Evolutionary conservation across 2,113 vertebrate genomes (phyloP).

Genomic region (Picathartes gymnocephalus): DNA sequence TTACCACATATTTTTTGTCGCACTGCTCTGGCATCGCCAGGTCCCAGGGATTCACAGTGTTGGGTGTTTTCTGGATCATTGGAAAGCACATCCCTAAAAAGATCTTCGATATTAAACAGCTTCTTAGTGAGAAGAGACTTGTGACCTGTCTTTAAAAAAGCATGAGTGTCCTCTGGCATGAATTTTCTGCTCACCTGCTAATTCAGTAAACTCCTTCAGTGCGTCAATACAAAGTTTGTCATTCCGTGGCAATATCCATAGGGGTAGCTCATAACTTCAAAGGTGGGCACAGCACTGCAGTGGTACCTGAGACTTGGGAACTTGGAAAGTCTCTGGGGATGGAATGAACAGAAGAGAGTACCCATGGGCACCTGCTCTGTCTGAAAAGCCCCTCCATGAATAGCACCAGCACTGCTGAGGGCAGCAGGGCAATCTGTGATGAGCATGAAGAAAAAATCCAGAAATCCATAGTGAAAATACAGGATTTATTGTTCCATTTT

Average conservation of each 20-base stretch:
- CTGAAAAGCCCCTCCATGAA: neutral
- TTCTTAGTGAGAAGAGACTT: neutral
- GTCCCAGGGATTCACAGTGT: neutral
- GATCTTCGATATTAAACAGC: neutral
- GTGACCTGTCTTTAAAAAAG: neutral
- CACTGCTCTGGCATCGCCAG: neutral
- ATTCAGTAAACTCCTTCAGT: neutral
- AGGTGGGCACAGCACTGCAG: rapidly evolving
- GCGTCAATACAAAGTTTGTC: neutral
- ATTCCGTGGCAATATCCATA: neutral
- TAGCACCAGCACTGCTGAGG: neutral
- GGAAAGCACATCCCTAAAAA: neutral
- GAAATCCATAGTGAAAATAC: neutral
- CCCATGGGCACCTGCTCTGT: neutral
- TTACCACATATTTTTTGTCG: rapidly evolving
- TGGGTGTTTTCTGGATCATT: neutral
- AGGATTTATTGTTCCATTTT: neutral
- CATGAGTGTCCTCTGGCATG: neutral
- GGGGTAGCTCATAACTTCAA: neutral
- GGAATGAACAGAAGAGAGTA: neutral
- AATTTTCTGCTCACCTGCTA: neutral
- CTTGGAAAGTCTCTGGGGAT: neutral
- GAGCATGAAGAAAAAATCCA: neutral
- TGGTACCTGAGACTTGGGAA: neutral
- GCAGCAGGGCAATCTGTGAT: neutral